Conservation (phyloP, 2,113 vertebrate species). For the Otis tarda region DNA sequence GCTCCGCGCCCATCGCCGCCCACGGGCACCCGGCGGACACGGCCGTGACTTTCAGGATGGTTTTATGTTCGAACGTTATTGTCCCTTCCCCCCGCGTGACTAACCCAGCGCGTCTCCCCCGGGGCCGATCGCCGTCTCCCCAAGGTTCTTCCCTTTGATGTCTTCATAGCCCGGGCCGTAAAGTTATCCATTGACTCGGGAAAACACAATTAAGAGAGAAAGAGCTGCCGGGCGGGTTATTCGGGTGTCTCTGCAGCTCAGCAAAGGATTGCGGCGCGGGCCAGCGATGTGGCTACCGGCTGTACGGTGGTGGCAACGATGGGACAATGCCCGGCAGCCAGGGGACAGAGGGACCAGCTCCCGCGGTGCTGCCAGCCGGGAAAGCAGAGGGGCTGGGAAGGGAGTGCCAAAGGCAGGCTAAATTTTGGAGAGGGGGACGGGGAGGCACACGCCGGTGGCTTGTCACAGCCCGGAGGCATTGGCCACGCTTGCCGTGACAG, state of each 20-base stretch:
- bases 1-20: neutral
- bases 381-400: neutral
- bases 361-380: accelerated
- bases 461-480: neutral
- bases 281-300: accelerated
- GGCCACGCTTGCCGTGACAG: neutral
- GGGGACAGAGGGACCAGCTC: neutral
- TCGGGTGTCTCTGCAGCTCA: neutral
- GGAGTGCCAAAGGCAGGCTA: neutral
- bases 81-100: neutral
- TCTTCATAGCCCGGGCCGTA: neutral
- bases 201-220: neutral
- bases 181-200: constrained; percentile 59
- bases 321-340: neutral
- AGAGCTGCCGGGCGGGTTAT: neutral
- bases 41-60: neutral
- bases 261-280: neutral
- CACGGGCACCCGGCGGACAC: accelerated
- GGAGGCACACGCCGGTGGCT: accelerated
- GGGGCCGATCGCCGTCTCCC: neutral
- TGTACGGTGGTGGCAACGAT: neutral
- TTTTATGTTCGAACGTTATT: neutral
- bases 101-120: accelerated
- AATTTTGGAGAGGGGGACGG: neutral
- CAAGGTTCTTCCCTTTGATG: neutral